These are phyloP conservation scores for Ptilodon capucinus DNA, from an alignment of 2,888 invertebrate genomes.

Conservation along the genomic window DNA sequence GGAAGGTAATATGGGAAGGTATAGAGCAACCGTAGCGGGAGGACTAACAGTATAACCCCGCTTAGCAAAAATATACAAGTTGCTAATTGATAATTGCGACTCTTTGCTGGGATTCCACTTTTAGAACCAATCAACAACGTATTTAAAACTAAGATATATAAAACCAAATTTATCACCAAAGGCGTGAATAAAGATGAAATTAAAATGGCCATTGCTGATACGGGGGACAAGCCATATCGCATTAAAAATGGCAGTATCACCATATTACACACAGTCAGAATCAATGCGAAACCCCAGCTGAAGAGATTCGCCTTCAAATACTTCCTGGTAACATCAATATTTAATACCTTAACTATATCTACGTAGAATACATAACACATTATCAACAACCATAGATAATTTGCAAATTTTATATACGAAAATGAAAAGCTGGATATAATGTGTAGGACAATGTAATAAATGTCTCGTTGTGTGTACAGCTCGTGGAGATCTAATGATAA, in stretches of 20 bases:
- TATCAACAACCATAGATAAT: conserved; percentile 12
- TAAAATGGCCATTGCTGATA: not conserved
- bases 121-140: not conserved
- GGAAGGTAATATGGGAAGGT: not conserved
- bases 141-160: not conserved
- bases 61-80: conserved; percentile 5
- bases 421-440: not conserved
- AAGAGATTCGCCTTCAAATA: not conserved
- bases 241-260: not conserved
- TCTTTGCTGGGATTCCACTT: not conserved
- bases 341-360: not conserved
- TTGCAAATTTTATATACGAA: not conserved
- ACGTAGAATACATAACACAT: conserved; percentile 13
- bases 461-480: too few species aligned
- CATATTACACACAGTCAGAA: not conserved
- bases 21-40: conserved; percentile 4
- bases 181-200: not conserved
- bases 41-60: conserved; percentile 2
- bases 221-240: too few species aligned
- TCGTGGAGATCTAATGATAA: not conserved
- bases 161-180: not conserved
- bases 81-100: not conserved
- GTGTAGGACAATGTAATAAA: not conserved
- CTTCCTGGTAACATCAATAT: not conserved
- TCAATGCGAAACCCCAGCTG: not conserved